phyloP scores from a whole-genome alignment of 2,888 invertebrate species.

The Griposia aprilina region DNA sequence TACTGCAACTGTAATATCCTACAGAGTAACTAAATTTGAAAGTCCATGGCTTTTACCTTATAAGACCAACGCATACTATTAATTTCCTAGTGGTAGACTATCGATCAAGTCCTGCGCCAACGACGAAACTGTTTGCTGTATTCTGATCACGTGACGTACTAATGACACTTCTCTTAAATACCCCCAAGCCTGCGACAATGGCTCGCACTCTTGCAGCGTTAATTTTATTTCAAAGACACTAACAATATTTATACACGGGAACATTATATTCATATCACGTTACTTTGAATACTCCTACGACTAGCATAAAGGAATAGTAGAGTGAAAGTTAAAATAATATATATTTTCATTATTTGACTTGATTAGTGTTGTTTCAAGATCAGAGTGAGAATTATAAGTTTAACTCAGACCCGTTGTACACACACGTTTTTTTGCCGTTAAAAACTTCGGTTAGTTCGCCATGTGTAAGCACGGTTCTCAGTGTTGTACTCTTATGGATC shows the following conservation, averaged over 20 bases:
- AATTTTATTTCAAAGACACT: conserved; percentile 64
- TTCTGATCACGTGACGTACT: conserved; percentile 68
- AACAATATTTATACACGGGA: conserved; percentile 63
- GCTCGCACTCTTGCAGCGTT: conserved; percentile 56
- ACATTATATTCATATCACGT: conserved; percentile 57
- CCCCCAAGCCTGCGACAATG: conserved; percentile 51
- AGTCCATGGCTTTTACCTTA: not conserved
- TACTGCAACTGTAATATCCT: not conserved
- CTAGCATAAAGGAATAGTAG: conserved; percentile 1
- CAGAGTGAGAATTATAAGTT: conserved; percentile 1
- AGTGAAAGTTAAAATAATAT: conserved; percentile 17
- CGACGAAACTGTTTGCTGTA: conserved; percentile 38
- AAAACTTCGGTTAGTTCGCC: not conserved
- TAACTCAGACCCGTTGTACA: not conserved
- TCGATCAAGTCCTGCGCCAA: conserved; percentile 43
- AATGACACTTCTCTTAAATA: conserved; percentile 66
- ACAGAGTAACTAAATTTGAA: not conserved
- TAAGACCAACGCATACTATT: conserved; percentile 36
- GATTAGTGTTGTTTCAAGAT: conserved; percentile 3
- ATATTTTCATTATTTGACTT: conserved; percentile 13
- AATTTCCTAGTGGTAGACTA: conserved; percentile 36
- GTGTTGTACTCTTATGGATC: not conserved
- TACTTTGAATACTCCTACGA: conserved; percentile 18
- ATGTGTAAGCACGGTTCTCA: not conserved
- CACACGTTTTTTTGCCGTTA: not conserved